A percentile compares a stretch with the other conserved stretches of the same genome.
phyloP scores from a whole-genome alignment of 2,113 vertebrate genomes.

The Puffinus mauretanicus region DNA sequence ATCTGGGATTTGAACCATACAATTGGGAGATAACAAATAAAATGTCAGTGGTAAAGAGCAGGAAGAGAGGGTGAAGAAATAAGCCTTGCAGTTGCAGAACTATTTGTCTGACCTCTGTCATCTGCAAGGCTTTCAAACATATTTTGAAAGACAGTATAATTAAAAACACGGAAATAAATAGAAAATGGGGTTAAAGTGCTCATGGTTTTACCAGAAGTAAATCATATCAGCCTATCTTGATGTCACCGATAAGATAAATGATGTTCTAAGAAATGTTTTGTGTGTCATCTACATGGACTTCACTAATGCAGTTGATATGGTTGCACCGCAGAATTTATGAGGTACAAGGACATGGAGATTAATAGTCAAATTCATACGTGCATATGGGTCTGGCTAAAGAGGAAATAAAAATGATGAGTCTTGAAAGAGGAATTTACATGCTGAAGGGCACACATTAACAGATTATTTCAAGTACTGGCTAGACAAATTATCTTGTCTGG shows the following conservation, averaged over 20 bases:
- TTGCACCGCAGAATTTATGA: constrained; percentile 39
- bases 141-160: constrained; percentile 16
- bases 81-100: background rate
- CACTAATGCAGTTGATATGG: constrained; percentile 1
- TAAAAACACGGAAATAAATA: constrained; percentile 20
- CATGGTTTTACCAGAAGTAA: background rate
- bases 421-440: constrained; percentile 29
- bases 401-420: constrained; percentile 41
- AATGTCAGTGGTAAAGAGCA: background rate
- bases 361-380: background rate
- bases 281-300: background rate
- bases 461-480: background rate
- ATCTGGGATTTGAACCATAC: background rate
- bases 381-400: background rate
- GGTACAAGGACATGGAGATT: background rate
- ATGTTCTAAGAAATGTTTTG: constrained; percentile 1
- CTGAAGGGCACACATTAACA: constrained; percentile 32
- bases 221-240: background rate
- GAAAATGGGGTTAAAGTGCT: background rate
- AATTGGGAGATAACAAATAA: background rate
- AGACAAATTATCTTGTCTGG: background rate
- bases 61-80: background rate
- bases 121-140: background rate
- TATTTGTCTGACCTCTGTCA: background rate
- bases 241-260: constrained; percentile 7